A percentile compares a stretch with the other conserved stretches of the same genome.
phyloP scores from a whole-genome alignment of 2,113 vertebrate genomes.

The Corydoras maculifer region DNA sequence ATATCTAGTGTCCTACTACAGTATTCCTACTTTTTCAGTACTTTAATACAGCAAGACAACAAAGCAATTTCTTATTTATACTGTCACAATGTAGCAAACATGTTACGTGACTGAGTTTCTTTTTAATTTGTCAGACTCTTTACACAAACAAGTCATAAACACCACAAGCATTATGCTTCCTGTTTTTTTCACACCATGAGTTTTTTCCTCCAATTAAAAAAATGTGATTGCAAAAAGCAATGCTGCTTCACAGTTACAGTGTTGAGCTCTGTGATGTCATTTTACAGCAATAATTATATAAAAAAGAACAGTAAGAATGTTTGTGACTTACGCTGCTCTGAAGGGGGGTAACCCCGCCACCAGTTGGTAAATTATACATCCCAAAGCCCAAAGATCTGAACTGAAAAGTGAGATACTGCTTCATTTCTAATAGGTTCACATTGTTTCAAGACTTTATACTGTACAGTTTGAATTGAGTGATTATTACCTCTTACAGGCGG shows the following conservation, averaged over 20 bases:
- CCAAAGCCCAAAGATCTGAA: conserved; percentile 87
- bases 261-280: too few species aligned
- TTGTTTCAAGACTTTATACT: too few species aligned
- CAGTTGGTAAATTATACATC: conserved; percentile 83
- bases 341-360: conserved; percentile 81
- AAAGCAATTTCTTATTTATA: conserved; percentile 32
- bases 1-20: background rate
- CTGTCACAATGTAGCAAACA: conserved; percentile 25
- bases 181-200: conserved; percentile 47
- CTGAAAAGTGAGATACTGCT: conserved; percentile 48
- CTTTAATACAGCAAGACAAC: too few species aligned
- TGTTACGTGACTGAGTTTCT: conserved; percentile 38
- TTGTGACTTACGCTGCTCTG: conserved; percentile 74
- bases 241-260: background rate
- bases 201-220: conserved; percentile 16
- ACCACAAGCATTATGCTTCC: conserved; percentile 42
- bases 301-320: background rate
- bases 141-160: conserved; percentile 49
- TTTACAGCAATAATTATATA: background rate
- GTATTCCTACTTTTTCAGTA: too few species aligned
- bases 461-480: background rate
- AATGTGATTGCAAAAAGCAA: background rate
- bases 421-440: background rate
- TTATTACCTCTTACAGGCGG: conserved; percentile 62
- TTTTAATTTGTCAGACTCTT: conserved; percentile 24